A percentile compares a stretch with the other conserved stretches of the same genome.
These are phyloP conservation scores for Ostrea edulis DNA, from an alignment of 1,140 invertebrate species.

Conservation along the genomic window DNA sequence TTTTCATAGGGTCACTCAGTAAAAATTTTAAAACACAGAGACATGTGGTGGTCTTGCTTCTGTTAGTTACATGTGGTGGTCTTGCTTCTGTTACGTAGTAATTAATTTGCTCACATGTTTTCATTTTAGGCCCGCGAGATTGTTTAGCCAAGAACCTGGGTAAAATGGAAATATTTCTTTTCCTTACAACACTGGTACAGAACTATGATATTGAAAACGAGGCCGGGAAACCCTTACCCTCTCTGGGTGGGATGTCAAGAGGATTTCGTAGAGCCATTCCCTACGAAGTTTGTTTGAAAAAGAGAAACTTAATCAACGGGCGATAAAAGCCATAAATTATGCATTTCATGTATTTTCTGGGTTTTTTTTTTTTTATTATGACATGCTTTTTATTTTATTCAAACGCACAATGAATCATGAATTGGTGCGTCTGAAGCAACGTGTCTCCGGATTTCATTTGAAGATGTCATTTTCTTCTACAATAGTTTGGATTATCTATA, in stretches of 20 bases:
- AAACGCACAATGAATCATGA: too few species aligned
- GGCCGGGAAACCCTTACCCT: background rate
- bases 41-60: background rate
- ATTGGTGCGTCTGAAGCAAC: too few species aligned
- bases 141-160: background rate
- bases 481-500: too few species aligned
- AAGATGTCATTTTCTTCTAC: too few species aligned
- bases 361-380: too few species aligned
- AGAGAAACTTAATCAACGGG: background rate
- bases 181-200: background rate
- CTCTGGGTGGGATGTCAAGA: background rate
- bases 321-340: too few species aligned
- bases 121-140: background rate
- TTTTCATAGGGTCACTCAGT: too few species aligned
- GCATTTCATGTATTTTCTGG: too few species aligned
- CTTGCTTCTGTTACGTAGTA: background rate
- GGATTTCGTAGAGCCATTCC: background rate
- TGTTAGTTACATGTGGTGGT: too few species aligned
- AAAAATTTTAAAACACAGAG: background rate
- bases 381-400: too few species aligned
- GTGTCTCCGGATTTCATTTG: too few species aligned
- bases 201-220: constrained; percentile 2
- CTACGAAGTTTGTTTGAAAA: constrained; percentile 9
- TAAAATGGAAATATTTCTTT: constrained; percentile 5
- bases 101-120: too few species aligned